Percentiles rank a stretch among this genome's conserved stretches.
These are phyloP conservation scores for Ophioninae sp. DNA, from an alignment of 2,888 invertebrate genomes.

Conservation along the genomic window DNA sequence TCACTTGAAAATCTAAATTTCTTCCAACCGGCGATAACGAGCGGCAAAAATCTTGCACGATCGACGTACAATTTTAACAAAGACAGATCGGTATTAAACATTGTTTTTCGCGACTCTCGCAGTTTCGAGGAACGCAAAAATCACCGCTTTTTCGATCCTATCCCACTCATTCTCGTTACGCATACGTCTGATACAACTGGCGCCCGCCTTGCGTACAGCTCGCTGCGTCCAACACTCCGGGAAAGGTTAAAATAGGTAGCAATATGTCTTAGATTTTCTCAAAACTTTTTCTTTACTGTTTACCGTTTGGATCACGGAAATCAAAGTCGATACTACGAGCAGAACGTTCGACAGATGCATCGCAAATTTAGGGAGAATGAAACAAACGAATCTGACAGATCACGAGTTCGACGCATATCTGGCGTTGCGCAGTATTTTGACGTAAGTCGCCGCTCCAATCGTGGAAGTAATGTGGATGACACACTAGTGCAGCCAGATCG, in stretches of 20 bases:
- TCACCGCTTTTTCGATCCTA: background rate
- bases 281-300: background rate
- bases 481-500: no score
- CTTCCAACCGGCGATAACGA: background rate
- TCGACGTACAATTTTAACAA: background rate
- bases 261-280: background rate
- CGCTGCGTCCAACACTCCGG: background rate
- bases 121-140: background rate
- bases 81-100: background rate
- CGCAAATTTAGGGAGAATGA: background rate
- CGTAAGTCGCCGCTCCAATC: background rate
- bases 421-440: background rate
- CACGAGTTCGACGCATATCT: background rate
- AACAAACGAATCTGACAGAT: background rate
- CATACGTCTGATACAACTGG: background rate
- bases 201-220: slow-evolving; percentile 1
- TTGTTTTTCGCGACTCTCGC: background rate
- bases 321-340: slow-evolving; percentile 60
- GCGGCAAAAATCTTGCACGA: background rate
- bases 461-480: no score
- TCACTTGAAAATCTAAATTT: background rate
- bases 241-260: slow-evolving; percentile 2
- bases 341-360: slow-evolving; percentile 62
- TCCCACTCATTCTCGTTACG: background rate
- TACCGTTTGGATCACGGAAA: slow-evolving; percentile 60